Conservation (phyloP, 2,797 vertebrate species). For the Rhynchotus rufescens region DNA sequence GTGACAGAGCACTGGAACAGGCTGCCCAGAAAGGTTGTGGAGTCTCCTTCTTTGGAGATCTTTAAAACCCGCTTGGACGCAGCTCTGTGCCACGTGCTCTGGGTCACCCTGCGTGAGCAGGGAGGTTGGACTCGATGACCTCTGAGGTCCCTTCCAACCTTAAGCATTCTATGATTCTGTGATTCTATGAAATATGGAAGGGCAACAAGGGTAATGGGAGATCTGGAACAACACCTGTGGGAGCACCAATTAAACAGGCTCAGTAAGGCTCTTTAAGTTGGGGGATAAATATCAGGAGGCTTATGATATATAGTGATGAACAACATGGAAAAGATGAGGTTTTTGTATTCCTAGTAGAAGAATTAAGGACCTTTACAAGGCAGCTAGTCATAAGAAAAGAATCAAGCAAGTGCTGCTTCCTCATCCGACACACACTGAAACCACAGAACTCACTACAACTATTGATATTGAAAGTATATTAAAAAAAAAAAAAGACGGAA, state of each 20-base stretch:
- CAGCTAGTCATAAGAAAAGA: background rate
- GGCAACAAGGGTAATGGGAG: background rate
- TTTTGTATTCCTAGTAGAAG: background rate
- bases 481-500: background rate
- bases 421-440: constrained; percentile 26
- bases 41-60: too few relatives aligned
- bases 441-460: background rate
- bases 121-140: too few relatives aligned
- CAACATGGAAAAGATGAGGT: background rate
- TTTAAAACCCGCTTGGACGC: too few relatives aligned
- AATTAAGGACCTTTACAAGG: background rate
- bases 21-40: too few relatives aligned
- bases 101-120: too few relatives aligned
- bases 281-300: background rate
- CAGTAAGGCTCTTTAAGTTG: background rate
- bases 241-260: background rate
- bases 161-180: too few relatives aligned
- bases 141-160: too few relatives aligned
- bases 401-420: constrained; percentile 26
- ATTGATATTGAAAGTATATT: background rate
- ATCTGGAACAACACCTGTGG: background rate
- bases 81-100: too few relatives aligned
- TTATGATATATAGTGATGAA: background rate
- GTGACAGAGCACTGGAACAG: too few relatives aligned
- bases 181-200: background rate